Evolutionary conservation across 2,113 vertebrate species (phyloP).

Genomic region (Notiomystis cincta): DNA sequence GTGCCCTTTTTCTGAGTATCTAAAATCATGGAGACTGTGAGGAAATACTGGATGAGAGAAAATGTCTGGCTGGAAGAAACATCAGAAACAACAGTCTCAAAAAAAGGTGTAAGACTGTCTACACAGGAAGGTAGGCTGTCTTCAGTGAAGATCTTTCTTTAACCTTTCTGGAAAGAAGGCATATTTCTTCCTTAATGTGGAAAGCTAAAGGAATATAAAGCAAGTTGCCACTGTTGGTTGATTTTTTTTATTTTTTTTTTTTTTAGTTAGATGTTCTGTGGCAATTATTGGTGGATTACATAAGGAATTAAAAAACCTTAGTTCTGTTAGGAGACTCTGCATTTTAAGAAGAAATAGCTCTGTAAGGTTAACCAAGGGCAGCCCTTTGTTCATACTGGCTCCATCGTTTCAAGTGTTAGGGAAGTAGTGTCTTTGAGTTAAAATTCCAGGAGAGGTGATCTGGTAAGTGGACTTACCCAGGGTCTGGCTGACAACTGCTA

Average conservation of each 20-base stretch:
- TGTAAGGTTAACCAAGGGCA: background rate
- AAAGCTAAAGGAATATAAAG: background rate
- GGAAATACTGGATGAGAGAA: conserved; percentile 54
- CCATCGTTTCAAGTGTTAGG: background rate
- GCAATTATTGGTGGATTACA: background rate
- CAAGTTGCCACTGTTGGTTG: background rate
- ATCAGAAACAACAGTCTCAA: conserved; percentile 48
- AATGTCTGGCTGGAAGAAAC: conserved; percentile 43
- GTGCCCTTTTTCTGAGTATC: conserved; percentile 44
- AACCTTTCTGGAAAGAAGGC: background rate
- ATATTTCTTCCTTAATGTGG: background rate
- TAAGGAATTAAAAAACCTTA: background rate
- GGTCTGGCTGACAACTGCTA: background rate
- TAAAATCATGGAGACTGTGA: conserved; percentile 55
- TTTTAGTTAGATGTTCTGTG: background rate
- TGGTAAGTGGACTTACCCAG: background rate
- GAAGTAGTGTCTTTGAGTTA: background rate
- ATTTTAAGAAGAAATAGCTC: background rate
- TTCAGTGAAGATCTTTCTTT: conserved; percentile 40
- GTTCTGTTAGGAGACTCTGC: background rate
- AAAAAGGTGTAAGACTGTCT: conserved; percentile 35
- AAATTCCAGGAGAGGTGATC: background rate
- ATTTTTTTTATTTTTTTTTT: background rate
- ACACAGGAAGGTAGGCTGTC: conserved; percentile 55
- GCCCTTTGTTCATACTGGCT: background rate